phyloP scores from a whole-genome alignment of 2,113 vertebrate species.

The Pterocles burchelli region DNA sequence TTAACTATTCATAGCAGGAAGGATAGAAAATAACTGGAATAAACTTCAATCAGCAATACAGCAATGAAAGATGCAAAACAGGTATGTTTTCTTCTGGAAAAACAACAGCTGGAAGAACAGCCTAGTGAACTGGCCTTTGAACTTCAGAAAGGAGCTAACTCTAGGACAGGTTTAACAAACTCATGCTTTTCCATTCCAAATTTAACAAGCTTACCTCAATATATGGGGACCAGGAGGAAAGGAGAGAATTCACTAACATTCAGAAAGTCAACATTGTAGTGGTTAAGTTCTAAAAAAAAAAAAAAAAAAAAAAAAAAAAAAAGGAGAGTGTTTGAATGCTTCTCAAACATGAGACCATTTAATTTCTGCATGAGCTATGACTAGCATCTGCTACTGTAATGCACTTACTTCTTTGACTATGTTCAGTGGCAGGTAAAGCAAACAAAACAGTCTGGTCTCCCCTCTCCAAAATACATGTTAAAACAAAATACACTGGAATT shows the following conservation, averaged over 20 bases:
- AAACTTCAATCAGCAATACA: neutral
- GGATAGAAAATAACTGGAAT: neutral
- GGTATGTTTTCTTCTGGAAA: neutral
- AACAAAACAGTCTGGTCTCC: neutral
- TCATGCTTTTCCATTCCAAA: neutral
- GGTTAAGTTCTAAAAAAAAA: neutral
- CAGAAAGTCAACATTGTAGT: neutral
- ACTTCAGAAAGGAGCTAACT: neutral
- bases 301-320: too few relatives aligned
- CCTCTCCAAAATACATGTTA: neutral
- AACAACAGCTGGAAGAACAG: neutral
- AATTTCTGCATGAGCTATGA: neutral
- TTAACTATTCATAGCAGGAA: neutral
- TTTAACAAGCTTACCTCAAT: slow-evolving; percentile 22
- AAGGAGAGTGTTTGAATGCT: neutral
- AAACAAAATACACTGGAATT: slow-evolving; percentile 50
- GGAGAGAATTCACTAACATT: neutral
- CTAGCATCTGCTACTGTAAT: fast-evolving
- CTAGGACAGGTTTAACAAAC: slow-evolving; percentile 31
- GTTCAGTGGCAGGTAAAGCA: neutral
- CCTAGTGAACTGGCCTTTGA: neutral
- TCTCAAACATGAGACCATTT: neutral
- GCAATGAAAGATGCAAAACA: neutral
- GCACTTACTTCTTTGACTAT: neutral
- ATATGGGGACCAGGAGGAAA: neutral